Evolutionary conservation across 2,797 vertebrate species (phyloP).

Genomic region (Ispidina picta): DNA sequence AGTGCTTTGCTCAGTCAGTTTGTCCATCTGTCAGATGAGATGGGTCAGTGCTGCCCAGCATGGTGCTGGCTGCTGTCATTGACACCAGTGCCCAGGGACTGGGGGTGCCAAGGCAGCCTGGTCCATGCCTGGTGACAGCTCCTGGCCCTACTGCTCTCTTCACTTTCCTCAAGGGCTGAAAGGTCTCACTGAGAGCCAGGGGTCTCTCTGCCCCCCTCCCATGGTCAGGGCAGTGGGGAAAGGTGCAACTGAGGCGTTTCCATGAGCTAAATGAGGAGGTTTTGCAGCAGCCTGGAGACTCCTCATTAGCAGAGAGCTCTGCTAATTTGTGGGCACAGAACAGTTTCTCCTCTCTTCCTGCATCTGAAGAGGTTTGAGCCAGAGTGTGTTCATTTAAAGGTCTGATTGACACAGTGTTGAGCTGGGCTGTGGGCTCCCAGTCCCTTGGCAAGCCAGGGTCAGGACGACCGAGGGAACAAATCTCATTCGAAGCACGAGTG

Average conservation of each 20-base stretch:
- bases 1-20: neutral
- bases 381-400: neutral
- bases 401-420: neutral
- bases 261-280: neutral
- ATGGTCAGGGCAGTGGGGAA: neutral
- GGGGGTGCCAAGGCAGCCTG: neutral
- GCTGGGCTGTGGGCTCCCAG: neutral
- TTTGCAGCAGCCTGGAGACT: neutral
- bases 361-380: neutral
- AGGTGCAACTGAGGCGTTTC: neutral
- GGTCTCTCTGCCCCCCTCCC: fast-evolving
- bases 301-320: neutral
- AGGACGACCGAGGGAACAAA: neutral
- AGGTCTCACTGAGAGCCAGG: fast-evolving
- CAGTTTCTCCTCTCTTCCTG: neutral
- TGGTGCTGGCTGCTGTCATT: neutral
- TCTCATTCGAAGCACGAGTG: neutral
- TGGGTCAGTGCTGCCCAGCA: neutral
- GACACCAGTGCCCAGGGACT: neutral
- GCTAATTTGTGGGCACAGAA: neutral
- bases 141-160: neutral
- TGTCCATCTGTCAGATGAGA: neutral
- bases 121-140: neutral
- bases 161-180: fast-evolving
- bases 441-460: neutral